A percentile compares a stretch with the other conserved stretches of the same genome.
These are phyloP conservation scores for Nicator chloris DNA, from an alignment of 2,113 vertebrate species.

Conservation along the genomic window DNA sequence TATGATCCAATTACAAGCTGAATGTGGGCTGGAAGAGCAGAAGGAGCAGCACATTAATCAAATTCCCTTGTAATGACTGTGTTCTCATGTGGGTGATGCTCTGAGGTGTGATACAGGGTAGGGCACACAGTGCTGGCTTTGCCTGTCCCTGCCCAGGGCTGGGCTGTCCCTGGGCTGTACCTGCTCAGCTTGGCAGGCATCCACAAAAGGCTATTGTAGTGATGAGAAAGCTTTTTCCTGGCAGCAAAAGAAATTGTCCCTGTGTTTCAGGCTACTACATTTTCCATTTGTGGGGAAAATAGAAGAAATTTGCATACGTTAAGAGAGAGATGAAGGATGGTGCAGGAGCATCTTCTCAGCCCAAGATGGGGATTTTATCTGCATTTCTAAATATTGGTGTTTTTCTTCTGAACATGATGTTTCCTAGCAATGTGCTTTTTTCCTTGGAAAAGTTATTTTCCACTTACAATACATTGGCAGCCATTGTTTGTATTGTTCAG, in stretches of 20 bases:
- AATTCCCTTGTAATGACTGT: neutral
- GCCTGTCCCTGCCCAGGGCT: neutral
- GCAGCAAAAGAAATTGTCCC: neutral
- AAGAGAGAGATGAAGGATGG: neutral
- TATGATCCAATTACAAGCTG: neutral
- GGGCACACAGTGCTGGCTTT: neutral
- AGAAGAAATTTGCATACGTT: neutral
- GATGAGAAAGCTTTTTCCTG: neutral
- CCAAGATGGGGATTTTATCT: neutral
- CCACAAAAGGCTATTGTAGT: neutral
- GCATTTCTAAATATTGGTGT: neutral
- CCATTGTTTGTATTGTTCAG: constrained; percentile 50
- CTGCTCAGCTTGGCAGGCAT: neutral
- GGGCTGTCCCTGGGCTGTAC: neutral
- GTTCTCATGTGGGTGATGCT: neutral
- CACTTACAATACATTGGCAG: neutral
- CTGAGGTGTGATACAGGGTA: neutral
- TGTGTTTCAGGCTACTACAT: neutral
- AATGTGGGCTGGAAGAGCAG: neutral
- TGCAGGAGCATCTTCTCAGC: neutral
- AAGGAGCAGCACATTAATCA: neutral
- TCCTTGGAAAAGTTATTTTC: constrained; percentile 24
- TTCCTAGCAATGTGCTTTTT: neutral
- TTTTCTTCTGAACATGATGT: neutral
- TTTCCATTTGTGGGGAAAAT: neutral